Evolutionary conservation across 2,888 invertebrate species (phyloP).

Genomic region (Vesta saturnalis): DNA sequence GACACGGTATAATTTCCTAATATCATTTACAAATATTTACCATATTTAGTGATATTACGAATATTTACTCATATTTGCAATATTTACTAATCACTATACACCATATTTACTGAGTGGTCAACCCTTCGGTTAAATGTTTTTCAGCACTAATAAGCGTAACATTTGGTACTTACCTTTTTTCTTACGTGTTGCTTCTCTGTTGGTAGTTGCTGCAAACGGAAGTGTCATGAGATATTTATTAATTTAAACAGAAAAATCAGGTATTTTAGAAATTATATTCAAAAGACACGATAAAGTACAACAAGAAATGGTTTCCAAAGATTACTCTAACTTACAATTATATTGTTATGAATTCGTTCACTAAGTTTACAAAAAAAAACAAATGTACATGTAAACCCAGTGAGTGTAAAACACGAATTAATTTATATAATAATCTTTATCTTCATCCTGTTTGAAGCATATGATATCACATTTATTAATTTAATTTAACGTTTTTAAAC

Average conservation of each 20-base stretch:
- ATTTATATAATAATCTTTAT: slow-evolving; percentile 34
- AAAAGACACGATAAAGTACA: slow-evolving; percentile 50
- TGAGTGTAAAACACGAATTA: slow-evolving; percentile 26
- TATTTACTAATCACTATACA: too few species aligned
- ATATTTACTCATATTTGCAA: too few species aligned
- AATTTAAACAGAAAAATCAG: slow-evolving; percentile 23
- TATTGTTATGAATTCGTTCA: slow-evolving; percentile 23
- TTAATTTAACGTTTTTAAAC: slow-evolving; percentile 51
- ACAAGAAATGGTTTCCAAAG: slow-evolving; percentile 45
- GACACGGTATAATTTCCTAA: too few species aligned
- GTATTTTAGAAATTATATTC: slow-evolving; percentile 48
- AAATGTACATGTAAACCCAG: slow-evolving; percentile 21
- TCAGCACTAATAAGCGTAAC: too few species aligned
- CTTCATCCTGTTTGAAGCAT: slow-evolving; percentile 47
- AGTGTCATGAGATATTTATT: too few species aligned
- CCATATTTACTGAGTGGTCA: too few species aligned
- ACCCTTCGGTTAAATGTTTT: too few species aligned
- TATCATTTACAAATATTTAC: too few species aligned
- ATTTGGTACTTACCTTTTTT: too few species aligned
- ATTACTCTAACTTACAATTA: slow-evolving; percentile 36
- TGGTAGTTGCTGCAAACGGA: too few species aligned
- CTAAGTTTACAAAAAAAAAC: slow-evolving; percentile 26
- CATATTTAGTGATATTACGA: too few species aligned
- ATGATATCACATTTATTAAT: slow-evolving; percentile 58
- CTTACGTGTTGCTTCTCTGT: too few species aligned